Base-by-base conservation (phyloP, 1,140 invertebrate species). In the Zaprionus lachaisei region DNA sequence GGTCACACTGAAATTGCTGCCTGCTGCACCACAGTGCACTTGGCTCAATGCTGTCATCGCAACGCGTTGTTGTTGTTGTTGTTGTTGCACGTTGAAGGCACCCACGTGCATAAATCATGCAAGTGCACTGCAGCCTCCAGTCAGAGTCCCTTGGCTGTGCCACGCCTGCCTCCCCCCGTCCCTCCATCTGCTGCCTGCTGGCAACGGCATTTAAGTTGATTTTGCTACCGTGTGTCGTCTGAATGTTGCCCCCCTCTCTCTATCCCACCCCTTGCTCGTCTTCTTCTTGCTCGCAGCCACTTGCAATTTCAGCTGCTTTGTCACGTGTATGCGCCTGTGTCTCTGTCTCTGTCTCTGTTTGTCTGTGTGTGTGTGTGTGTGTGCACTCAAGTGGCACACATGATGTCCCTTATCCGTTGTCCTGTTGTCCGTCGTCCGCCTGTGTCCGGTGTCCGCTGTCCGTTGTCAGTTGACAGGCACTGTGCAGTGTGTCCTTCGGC, bases 301-400 rank as follows among this genome's bases (percentile, higher is more conserved):
- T 84, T 80, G 81, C 81, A 80, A 83, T 84, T 84, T 80, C 69
- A 81, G 57, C 83, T 82, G 81, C 79, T 89, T 89, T 90, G 85
- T 89, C 82, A 79, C 84, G 73, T 80, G 82, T 15, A 11, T 34
- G 31, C 31, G 31, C 9, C 31, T 34, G 31, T 34, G 31, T 34
- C 31, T 31, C 31, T 28, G 26, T 7, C 26, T 28, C 26, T 34
- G 31, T 34, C 31, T 4, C 31, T 34, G 31, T 31, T 2, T 11
- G 78, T 20, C 20, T 81, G 34, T 87, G 74, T 49, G 12, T 38
- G 4, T 47, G n/a, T 44, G 47, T 24, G 47, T 51, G 47, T 49
- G 82, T 82, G 71, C 79, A 64, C 76, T 91, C 58, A 90, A 90
- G 86, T 82, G 85, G 76, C 83, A 74, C 79, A 79, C 85, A 84